phyloP scores from a whole-genome alignment of 2,888 invertebrate genomes.

The Drosophila quinaria region DNA sequence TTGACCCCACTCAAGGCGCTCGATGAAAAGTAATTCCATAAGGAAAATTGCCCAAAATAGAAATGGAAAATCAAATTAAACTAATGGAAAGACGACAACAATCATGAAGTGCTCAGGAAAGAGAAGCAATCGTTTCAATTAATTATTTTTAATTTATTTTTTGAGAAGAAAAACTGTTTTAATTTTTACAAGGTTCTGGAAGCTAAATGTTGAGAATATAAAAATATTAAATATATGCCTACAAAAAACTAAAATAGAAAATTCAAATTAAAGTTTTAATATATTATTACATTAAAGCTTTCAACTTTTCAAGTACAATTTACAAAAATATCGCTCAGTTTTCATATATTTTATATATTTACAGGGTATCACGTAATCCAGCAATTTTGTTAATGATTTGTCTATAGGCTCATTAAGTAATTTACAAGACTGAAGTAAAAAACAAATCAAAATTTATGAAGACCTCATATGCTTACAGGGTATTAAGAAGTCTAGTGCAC shows the following conservation, averaged over 20 bases:
- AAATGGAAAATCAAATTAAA: conserved; percentile 28
- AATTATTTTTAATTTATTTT: too few relatives aligned
- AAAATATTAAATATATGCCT: too few relatives aligned
- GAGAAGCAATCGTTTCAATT: too few relatives aligned
- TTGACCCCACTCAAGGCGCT: background rate
- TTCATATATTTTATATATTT: background rate
- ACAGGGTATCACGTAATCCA: background rate
- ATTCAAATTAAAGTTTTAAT: too few relatives aligned
- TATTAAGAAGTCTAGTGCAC: background rate
- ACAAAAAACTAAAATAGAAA: too few relatives aligned
- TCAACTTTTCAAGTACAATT: too few relatives aligned
- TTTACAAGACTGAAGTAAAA: background rate
- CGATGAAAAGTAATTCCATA: conserved; percentile 2
- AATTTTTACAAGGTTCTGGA: too few relatives aligned
- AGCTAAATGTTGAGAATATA: too few relatives aligned
- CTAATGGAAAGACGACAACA: conserved; percentile 27
- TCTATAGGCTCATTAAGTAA: too few relatives aligned
- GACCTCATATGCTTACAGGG: background rate
- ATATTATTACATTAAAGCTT: too few relatives aligned
- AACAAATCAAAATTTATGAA: background rate
- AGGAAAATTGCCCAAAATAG: conserved; percentile 20
- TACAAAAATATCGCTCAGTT: background rate
- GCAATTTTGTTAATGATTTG: too few relatives aligned
- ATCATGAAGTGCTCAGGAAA: background rate
- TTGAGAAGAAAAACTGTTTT: too few relatives aligned